Base-by-base conservation (phyloP, 92 coral and sea anemone genomes). In the Porites divaricata region DNA sequence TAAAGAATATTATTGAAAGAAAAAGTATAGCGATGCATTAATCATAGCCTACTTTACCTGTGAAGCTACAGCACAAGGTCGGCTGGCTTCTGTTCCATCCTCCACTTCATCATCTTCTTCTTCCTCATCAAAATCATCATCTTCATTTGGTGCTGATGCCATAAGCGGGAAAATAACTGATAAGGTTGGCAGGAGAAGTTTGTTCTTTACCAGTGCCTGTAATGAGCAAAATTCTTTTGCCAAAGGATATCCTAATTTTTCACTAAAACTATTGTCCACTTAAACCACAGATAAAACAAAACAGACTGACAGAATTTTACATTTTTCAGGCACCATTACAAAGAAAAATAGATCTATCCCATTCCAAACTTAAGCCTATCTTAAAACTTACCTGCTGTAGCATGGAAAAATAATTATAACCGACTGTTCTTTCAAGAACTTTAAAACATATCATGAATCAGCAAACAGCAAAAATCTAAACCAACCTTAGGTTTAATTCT, bases 41-140 rank as follows among this genome's bases (percentile, higher is more conserved):
- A 28, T 15, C 1, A 11, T 66, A 15, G 51, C 15, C 1, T 22
- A 67, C 35, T 53, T 25, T 12, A 94, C 99, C 97, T 97, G 99
- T 76, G 99, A 95, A 16, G 99, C 99, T 0, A 95, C 99, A 45
- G 99, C 95, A 90, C 96, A 95, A 76, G 99, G 99, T 67, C 97
- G 87, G 70, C 99, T 95, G 7, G 95, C 97, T 78, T 95, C 99
- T 2, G 93, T 92, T 19, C 93, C 98, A 84, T 90, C 95, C 78
- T 89, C 95, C 19, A 91, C 53, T 28, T 92, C 95, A 61, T 93
- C 91, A 3, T 96, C 97, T 45, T 94, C 95, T 8, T 91, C 98
- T 16, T 88, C 96, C 9, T 87, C 88, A 23, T 81, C 70, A 49
- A 83, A 88, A 23, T 90, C 95, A n/a, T 86, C 98, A 50, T 92